These are phyloP conservation scores for Morinoia aosen DNA, from an alignment of 2,888 invertebrate genomes.

Conservation along the genomic window DNA sequence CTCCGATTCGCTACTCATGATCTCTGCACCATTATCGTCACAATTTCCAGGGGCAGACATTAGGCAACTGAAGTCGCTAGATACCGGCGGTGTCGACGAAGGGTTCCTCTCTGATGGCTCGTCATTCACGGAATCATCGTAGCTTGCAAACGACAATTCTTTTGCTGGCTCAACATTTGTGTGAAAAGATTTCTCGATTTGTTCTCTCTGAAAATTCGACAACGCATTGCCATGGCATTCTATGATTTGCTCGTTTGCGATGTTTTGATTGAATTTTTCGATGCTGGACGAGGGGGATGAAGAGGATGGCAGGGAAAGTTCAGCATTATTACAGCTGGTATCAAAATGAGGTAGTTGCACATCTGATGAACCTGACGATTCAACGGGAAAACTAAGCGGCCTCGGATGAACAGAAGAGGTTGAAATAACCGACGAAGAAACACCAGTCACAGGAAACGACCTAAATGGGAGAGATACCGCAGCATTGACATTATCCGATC, in stretches of 20 bases:
- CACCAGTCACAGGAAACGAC: not conserved
- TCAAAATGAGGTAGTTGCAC: not conserved
- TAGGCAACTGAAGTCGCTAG: constrained; percentile 25
- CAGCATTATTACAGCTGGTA: not conserved
- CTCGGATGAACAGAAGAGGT: not conserved
- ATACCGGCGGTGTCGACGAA: not conserved
- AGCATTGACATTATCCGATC: not conserved
- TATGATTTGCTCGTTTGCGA: not conserved
- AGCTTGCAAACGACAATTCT: not conserved
- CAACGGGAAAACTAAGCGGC: not conserved
- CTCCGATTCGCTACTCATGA: not conserved
- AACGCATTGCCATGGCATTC: not conserved
- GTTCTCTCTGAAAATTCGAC: not conserved
- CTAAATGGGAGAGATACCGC: not conserved
- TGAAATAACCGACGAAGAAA: not conserved
- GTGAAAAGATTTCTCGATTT: not conserved
- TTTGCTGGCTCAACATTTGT: not conserved
- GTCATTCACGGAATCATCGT: not conserved
- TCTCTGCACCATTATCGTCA: not conserved
- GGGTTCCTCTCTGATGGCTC: not conserved
- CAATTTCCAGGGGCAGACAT: not conserved
- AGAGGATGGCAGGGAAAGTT: not conserved
- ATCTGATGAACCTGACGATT: not conserved
- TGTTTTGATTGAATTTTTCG: not conserved
- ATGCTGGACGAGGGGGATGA: not conserved